Conservation (phyloP, 2,113 vertebrate genomes). For the Bubalus kerabau region DNA sequence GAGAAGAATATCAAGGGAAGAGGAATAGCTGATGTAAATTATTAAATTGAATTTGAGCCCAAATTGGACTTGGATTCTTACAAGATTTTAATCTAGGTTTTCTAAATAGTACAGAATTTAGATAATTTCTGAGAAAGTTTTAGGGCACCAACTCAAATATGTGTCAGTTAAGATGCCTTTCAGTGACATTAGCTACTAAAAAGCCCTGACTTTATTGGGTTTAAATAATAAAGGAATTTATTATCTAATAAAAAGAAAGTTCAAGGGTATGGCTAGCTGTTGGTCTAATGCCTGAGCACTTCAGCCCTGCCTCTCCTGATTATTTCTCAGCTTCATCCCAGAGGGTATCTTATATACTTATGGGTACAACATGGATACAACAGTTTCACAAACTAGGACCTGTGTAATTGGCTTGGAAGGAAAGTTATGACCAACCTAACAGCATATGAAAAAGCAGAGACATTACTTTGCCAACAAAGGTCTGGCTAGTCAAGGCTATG, state of each 20-base stretch:
- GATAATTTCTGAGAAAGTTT: background rate
- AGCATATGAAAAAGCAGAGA: too few species aligned
- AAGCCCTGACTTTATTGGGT: background rate
- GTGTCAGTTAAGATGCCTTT: background rate
- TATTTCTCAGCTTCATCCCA: background rate
- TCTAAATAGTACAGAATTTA: background rate
- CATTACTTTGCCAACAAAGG: too few species aligned
- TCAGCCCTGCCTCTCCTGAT: background rate
- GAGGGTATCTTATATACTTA: background rate
- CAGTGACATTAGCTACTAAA: background rate
- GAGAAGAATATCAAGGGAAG: background rate
- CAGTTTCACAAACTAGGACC: background rate
- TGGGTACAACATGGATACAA: background rate
- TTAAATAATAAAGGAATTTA: background rate
- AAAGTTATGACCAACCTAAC: too few species aligned
- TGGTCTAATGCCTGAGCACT: background rate
- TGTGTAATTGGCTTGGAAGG: background rate
- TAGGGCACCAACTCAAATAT: background rate
- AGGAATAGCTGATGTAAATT: background rate
- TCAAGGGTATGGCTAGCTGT: background rate
- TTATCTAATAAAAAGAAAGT: background rate
- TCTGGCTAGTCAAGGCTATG: too few species aligned
- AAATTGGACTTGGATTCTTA: background rate
- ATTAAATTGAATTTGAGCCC: background rate
- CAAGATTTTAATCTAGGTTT: background rate